Evolutionary conservation across 2,888 invertebrate species (phyloP).

Genomic region (Aproaerema taeniolella): DNA sequence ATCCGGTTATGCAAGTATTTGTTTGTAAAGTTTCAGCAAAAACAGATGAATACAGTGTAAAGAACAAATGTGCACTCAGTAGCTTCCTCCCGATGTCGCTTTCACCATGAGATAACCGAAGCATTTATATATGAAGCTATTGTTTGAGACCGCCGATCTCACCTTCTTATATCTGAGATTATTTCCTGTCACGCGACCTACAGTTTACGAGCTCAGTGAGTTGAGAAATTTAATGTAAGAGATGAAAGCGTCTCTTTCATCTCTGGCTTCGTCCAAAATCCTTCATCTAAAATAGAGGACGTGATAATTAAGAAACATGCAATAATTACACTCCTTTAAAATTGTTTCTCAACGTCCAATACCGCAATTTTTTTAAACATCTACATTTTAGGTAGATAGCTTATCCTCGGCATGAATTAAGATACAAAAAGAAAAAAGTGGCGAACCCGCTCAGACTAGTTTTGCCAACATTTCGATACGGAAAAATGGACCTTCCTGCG

Average conservation of each 20-base stretch:
- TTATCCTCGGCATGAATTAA: conserved; percentile 28
- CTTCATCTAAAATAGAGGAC: too few species aligned
- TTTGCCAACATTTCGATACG: conserved; percentile 32
- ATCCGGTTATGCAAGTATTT: too few species aligned
- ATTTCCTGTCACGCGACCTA: conserved; percentile 22
- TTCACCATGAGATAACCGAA: conserved; percentile 45
- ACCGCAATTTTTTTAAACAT: too few species aligned
- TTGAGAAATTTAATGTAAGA: too few species aligned
- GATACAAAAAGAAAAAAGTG: conserved; percentile 39
- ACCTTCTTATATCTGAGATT: conserved; percentile 22
- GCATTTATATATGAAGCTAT: conserved; percentile 32
- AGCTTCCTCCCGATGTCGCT: conserved; percentile 52
- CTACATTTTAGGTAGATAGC: neutral
- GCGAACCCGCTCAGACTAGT: conserved; percentile 53
- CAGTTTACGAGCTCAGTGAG: too few species aligned
- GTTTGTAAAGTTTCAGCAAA: too few species aligned
- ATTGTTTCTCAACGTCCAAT: too few species aligned
- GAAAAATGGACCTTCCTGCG: conserved; percentile 53
- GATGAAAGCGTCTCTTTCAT: too few species aligned
- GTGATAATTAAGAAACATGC: too few species aligned
- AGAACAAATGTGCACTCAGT: conserved; percentile 25
- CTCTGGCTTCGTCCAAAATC: too few species aligned
- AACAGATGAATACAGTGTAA: conserved; percentile 14
- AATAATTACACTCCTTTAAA: too few species aligned
- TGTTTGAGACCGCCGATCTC: conserved; percentile 34